These are phyloP conservation scores for Triplophysa bombifrons DNA, from an alignment of 2,797 vertebrate species.

Conservation along the genomic window DNA sequence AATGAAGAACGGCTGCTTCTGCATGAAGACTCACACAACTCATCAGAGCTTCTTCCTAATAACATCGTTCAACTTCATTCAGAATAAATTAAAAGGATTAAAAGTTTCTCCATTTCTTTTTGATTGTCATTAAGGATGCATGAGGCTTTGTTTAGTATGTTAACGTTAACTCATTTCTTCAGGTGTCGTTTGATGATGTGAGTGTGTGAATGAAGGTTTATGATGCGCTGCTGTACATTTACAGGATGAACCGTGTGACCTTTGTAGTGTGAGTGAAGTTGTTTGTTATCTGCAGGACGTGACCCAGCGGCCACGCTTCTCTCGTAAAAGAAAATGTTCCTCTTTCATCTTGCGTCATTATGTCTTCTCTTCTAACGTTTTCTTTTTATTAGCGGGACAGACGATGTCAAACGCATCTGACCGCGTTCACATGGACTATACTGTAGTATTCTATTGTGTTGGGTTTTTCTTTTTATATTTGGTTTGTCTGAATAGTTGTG, in stretches of 20 bases:
- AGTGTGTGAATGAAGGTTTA: too few species aligned
- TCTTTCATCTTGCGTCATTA: slow-evolving; percentile 18
- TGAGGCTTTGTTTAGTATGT: too few species aligned
- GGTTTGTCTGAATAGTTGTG: too few species aligned
- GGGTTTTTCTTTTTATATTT: neutral
- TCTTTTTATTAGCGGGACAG: slow-evolving; percentile 17
- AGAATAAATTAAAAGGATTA: too few species aligned
- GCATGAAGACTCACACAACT: neutral
- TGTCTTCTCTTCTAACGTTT: slow-evolving; percentile 4
- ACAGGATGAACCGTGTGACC: too few species aligned
- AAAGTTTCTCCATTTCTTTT: too few species aligned
- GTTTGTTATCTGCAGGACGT: neutral
- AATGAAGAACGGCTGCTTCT: neutral
- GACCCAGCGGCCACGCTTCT: neutral
- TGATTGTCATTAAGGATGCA: too few species aligned
- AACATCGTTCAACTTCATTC: too few species aligned
- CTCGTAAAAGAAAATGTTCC: slow-evolving; percentile 18
- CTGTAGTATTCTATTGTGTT: neutral
- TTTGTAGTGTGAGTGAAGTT: neutral
- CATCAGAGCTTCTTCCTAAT: too few species aligned
- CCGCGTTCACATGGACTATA: slow-evolving; percentile 17
- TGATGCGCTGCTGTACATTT: too few species aligned
- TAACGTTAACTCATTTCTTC: too few species aligned
- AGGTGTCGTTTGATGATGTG: too few species aligned
- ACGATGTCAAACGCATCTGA: slow-evolving; percentile 25